These are phyloP conservation scores for Chondrosia reniformis DNA, from an alignment of 37 sponge, comb jelly and placozoan genomes.

Conservation along the genomic window DNA sequence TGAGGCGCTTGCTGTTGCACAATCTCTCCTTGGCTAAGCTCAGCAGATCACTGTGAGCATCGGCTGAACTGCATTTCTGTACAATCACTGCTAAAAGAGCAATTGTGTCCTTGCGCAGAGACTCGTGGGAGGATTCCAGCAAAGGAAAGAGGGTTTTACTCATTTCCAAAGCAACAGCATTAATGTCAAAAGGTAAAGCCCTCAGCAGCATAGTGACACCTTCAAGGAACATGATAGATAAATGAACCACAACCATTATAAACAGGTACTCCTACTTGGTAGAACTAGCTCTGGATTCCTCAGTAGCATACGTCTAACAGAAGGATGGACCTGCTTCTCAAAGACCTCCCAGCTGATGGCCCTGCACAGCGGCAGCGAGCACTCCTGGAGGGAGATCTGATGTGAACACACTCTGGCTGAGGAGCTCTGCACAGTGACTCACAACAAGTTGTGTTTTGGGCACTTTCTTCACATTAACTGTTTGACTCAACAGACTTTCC, in stretches of 20 bases:
- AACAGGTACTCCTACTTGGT: not conserved
- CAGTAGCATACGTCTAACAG: not conserved
- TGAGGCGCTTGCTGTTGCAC: not conserved
- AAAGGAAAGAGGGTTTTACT: conserved; percentile 12
- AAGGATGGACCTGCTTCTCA: too few species aligned
- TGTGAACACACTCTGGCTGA: too few species aligned
- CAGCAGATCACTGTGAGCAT: not conserved
- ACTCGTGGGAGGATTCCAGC: conserved; percentile 15
- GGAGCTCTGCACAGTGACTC: too few species aligned
- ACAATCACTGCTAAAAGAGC: not conserved
- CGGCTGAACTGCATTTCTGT: not conserved
- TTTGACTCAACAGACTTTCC: too few species aligned
- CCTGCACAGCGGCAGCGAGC: too few species aligned
- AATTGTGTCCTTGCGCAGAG: not conserved
- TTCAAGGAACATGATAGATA: not conserved
- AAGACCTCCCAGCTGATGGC: too few species aligned
- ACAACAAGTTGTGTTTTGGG: too few species aligned
- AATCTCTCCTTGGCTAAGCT: not conserved
- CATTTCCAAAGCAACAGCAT: conserved; percentile 1
- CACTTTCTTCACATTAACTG: too few species aligned
- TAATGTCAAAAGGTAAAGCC: not conserved
- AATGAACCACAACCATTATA: too few species aligned
- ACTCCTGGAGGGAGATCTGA: too few species aligned
- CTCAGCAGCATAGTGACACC: conserved; percentile 3
- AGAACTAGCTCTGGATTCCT: conserved; percentile 6